phyloP scores from a whole-genome alignment of 1,140 invertebrate genomes.

The Saccostrea cuccullata region DNA sequence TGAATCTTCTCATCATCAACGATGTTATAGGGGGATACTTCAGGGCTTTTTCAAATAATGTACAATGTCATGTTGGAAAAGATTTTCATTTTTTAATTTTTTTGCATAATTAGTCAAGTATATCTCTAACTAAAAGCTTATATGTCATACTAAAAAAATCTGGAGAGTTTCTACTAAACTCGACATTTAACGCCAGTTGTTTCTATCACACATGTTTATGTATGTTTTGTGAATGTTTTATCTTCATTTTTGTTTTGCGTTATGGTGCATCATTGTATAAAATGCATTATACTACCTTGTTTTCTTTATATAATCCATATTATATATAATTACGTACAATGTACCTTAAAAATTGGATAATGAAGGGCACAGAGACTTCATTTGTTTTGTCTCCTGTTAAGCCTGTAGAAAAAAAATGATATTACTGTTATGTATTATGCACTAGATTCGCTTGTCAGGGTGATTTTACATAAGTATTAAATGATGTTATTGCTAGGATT shows the following conservation, averaged over 20 bases:
- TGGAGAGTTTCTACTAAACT: neutral
- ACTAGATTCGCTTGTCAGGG: neutral
- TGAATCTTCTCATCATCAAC: neutral
- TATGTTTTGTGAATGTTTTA: neutral
- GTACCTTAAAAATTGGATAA: constrained; percentile 5
- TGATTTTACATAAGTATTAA: constrained; percentile 5
- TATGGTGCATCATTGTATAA: neutral
- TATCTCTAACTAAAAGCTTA: neutral
- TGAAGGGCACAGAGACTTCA: constrained; percentile 3
- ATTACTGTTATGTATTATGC: constrained; percentile 25
- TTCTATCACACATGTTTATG: neutral
- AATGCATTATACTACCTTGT: neutral
- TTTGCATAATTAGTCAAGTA: neutral
- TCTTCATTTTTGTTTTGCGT: neutral
- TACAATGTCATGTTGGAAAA: neutral
- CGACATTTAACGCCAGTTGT: neutral
- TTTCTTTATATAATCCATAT: neutral
- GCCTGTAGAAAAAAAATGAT: constrained; percentile 8
- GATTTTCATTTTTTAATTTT: neutral
- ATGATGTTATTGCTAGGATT: neutral
- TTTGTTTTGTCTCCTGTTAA: constrained; percentile 14
- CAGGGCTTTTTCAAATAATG: neutral
- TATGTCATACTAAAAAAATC: neutral
- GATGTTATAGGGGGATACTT: neutral
- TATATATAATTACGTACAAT: neutral